These are phyloP conservation scores for Malurus splendens DNA, from an alignment of 2,797 vertebrate species.

Conservation along the genomic window DNA sequence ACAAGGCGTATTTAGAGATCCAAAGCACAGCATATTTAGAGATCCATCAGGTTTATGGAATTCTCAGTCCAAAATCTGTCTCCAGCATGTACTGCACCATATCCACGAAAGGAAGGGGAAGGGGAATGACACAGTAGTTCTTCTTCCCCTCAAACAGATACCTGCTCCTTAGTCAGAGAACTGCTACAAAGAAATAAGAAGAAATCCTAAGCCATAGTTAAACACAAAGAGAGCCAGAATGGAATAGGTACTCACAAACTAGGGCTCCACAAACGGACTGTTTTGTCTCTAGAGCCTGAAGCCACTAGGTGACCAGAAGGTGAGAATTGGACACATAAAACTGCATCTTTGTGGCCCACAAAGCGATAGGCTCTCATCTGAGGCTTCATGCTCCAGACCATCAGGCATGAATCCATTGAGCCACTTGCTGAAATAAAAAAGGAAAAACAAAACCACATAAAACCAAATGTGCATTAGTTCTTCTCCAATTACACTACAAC, in stretches of 20 bases:
- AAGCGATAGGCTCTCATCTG: conserved; percentile 92
- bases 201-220: not conserved
- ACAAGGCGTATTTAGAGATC: not conserved
- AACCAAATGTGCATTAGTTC: not conserved
- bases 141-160: not conserved
- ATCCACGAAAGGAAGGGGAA: not conserved
- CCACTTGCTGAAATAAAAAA: conserved; percentile 77
- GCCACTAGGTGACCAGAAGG: conserved; percentile 92
- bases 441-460: not conserved
- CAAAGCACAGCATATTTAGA: not conserved
- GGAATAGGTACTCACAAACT: conserved; percentile 78
- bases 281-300: conserved; percentile 93
- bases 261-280: conserved; percentile 92
- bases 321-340: conserved; percentile 88
- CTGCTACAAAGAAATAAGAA: not conserved
- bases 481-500: not conserved
- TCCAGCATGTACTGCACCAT: not conserved
- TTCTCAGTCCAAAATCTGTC: not conserved
- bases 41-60: not conserved
- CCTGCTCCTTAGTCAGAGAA: not conserved
- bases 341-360: conserved; percentile 88
- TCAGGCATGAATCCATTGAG: conserved; percentile 88
- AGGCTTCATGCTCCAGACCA: conserved; percentile 94
- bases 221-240: not conserved
- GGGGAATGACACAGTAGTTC: not conserved